phyloP scores from a whole-genome alignment of 1,140 invertebrate genomes.

The Phymastichus coffea region DNA sequence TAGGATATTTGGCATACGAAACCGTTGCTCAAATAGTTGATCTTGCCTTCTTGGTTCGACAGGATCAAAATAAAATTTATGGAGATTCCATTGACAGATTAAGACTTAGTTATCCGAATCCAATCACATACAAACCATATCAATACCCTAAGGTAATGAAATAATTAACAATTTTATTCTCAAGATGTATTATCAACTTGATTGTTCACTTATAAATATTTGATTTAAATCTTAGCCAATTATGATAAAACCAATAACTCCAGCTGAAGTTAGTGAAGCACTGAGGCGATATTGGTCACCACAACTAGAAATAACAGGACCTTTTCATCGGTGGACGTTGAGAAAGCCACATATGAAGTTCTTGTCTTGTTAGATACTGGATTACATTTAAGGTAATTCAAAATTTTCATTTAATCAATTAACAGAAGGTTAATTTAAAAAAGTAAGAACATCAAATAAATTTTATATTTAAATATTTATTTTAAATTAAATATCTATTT shows the following conservation, averaged over 20 bases:
- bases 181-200: constrained; percentile 10
- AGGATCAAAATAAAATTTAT: constrained; percentile 57
- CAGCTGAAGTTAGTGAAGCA: constrained; percentile 61
- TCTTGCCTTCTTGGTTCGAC: constrained; percentile 63
- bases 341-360: constrained; percentile 47
- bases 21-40: constrained; percentile 69
- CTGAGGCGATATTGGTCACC: constrained; percentile 58
- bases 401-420: neutral
- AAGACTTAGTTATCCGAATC: constrained; percentile 50
- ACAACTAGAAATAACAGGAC: constrained; percentile 50
- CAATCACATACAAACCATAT: constrained; percentile 51
- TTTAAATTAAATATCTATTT: constrained; percentile 27
- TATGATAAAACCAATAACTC: constrained; percentile 53
- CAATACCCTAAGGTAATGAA: constrained; percentile 47
- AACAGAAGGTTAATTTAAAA: neutral
- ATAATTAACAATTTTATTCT: constrained; percentile 16
- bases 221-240: constrained; percentile 36
- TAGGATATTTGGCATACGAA: constrained; percentile 69
- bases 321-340: constrained; percentile 50
- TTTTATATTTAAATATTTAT: constrained; percentile 1
- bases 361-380: constrained; percentile 40
- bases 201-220: neutral
- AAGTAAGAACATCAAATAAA: too few species aligned
- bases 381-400: constrained; percentile 4
- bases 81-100: constrained; percentile 58